Evolutionary conservation across 2,113 vertebrate genomes (phyloP).

Genomic region (Thalassoma bifasciatum): DNA sequence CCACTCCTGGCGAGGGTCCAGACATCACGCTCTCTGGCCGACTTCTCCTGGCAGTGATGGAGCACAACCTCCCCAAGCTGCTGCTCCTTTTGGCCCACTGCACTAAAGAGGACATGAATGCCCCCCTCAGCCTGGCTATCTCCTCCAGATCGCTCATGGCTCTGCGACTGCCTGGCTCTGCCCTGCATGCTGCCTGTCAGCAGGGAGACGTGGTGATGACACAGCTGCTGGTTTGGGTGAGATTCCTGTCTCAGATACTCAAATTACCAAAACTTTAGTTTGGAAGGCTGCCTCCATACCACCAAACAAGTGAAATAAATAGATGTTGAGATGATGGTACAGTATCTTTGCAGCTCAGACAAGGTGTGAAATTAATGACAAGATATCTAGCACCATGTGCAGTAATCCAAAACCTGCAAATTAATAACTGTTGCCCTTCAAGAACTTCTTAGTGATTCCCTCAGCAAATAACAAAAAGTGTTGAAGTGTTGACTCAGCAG

Average conservation of each 20-base stretch:
- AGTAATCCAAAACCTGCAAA: slow-evolving; percentile 28
- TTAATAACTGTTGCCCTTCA: slow-evolving; percentile 12
- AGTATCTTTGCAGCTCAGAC: neutral
- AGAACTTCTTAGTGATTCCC: slow-evolving; percentile 7
- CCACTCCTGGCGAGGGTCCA: slow-evolving; percentile 77
- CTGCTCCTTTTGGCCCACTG: slow-evolving; percentile 91
- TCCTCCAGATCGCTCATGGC: slow-evolving; percentile 71
- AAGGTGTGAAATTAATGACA: slow-evolving; percentile 1
- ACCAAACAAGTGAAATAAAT: neutral
- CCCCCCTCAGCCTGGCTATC: slow-evolving; percentile 68
- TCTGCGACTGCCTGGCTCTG: slow-evolving; percentile 84
- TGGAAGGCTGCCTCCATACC: neutral
- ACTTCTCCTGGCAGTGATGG: slow-evolving; percentile 87
- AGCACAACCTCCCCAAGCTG: slow-evolving; percentile 87
- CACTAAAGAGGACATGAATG: slow-evolving; percentile 89
- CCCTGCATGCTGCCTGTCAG: slow-evolving; percentile 91
- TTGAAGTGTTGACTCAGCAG: slow-evolving; percentile 44
- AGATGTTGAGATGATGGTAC: neutral
- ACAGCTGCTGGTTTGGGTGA: slow-evolving; percentile 93
- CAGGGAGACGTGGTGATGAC: slow-evolving; percentile 91
- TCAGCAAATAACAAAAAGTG: slow-evolving; percentile 32
- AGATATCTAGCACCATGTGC: neutral
- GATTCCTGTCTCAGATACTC: slow-evolving; percentile 38
- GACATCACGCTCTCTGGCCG: slow-evolving; percentile 83
- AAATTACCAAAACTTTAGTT: neutral